Conservation (phyloP, 1,140 invertebrate species). For the Thaumetopoea pityocampa region DNA sequence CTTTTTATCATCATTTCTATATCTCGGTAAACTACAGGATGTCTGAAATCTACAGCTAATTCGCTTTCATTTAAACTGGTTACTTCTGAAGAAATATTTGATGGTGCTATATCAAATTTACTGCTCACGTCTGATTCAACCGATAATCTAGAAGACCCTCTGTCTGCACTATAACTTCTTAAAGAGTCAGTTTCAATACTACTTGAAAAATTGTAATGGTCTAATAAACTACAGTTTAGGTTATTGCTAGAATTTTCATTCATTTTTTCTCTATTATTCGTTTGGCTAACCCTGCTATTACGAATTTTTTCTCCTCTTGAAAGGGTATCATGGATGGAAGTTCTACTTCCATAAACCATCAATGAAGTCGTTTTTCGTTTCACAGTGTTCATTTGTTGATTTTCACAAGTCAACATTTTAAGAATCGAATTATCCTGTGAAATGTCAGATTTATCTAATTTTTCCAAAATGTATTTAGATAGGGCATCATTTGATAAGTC, state of each 20-base stretch:
- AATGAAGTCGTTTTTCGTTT: constrained; percentile 71
- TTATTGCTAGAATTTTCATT: constrained; percentile 36
- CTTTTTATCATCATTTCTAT: constrained; percentile 81
- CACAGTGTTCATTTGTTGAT: constrained; percentile 60
- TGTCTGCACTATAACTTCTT: constrained; percentile 68
- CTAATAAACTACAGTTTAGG: constrained; percentile 50
- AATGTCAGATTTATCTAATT: constrained; percentile 66
- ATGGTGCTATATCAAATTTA: constrained; percentile 66
- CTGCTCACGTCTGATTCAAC: constrained; percentile 71
- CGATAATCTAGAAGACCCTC: constrained; percentile 68
- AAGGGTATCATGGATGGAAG: constrained; percentile 74
- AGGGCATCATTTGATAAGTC: constrained; percentile 74
- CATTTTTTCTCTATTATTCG: constrained; percentile 48
- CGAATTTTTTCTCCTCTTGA: constrained; percentile 71
- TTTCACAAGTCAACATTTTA: constrained; percentile 68
- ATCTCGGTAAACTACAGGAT: constrained; percentile 62
- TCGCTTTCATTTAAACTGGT: constrained; percentile 60
- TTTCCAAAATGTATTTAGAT: constrained; percentile 66
- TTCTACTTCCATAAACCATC: constrained; percentile 73
- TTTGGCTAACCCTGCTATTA: constrained; percentile 63
- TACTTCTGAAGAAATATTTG: constrained; percentile 58
- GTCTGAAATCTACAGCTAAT: constrained; percentile 74
- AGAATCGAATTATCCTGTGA: constrained; percentile 67
- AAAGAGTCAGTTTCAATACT: constrained; percentile 67
- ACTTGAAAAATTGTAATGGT: constrained; percentile 50